Base-by-base conservation (phyloP, 1,140 invertebrate species). In the Phortica variegata region DNA sequence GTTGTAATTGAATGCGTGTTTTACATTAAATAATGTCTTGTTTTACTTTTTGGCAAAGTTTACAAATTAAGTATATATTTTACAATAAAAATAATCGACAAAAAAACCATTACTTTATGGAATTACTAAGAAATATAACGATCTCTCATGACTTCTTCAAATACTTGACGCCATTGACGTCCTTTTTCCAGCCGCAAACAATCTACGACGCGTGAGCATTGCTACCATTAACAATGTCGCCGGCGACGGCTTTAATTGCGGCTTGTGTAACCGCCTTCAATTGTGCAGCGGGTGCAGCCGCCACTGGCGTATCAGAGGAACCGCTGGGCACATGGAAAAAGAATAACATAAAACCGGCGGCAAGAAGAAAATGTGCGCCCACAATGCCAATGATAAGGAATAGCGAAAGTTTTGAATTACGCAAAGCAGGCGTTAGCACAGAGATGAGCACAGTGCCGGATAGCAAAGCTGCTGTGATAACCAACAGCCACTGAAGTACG, bases 401-500 rank as follows among this genome's bases (percentile, higher is more conserved):
- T 12, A 87, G 61, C 54, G 79, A 89, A 77, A 83, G 85, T 66
- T 78, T 83, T 3, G 85, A 85, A 43, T 81, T 79, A 57, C 80
- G 83, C 33, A 96, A 79, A 1, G 89, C 84, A 7, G 92, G 90
- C 60, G 88, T 82, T 2, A 97, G 79, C 39, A 91, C 88, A 21
- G 87, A 81, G 18, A 95, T 79, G 13, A 97, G 79, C 16, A 96
- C 92, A 31, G 85, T 84, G 17, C 94, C 93, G 20, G 92, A 95
- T 4, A 96, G 74, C 20, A 86, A 73, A 12, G 90, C 85, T 2
- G 89, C 90, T 49, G 89, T 76, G 33, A 91, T 76, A 0, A 94
- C 89, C 32, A 97, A 79, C 18, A 87, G 59, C 93, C 94, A 97
- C 62, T 95, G 93, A 13, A 97, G 79, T 82, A 87, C 86, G 3